These are phyloP conservation scores for Ibycter americanus DNA, from an alignment of 2,797 vertebrate species.

Conservation along the genomic window DNA sequence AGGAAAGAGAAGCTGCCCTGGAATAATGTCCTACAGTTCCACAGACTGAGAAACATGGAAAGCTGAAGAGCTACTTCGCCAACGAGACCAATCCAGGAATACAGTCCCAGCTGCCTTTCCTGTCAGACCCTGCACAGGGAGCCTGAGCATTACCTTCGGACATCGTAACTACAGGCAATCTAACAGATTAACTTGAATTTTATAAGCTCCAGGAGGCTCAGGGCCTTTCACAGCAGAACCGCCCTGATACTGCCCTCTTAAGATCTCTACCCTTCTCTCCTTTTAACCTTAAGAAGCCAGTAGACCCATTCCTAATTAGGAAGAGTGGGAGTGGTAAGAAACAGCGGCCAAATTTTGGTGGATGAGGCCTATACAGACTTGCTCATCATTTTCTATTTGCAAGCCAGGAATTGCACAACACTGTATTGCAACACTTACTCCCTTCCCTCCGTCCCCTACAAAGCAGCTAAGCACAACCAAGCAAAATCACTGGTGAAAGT, in stretches of 20 bases:
- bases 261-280: neutral
- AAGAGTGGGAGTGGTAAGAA: neutral
- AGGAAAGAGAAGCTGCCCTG: neutral
- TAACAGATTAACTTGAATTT: neutral
- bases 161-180: neutral
- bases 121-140: neutral
- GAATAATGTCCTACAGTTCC: neutral
- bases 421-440: neutral
- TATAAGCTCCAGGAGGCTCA: neutral
- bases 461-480: neutral
- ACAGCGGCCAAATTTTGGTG: neutral
- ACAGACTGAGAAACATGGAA: neutral
- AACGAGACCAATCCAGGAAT: neutral
- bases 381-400: slow-evolving; percentile 5
- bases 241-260: neutral
- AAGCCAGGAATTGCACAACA: slow-evolving; percentile 41
- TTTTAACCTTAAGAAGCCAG: neutral
- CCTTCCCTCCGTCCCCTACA: neutral
- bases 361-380: neutral
- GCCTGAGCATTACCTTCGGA: neutral
- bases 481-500: neutral
- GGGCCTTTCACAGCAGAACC: neutral
- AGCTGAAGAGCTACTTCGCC: neutral
- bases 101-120: neutral
- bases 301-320: neutral